Evolutionary conservation across 1,140 invertebrate species (phyloP).

Genomic region (Leptinotarsa texana): DNA sequence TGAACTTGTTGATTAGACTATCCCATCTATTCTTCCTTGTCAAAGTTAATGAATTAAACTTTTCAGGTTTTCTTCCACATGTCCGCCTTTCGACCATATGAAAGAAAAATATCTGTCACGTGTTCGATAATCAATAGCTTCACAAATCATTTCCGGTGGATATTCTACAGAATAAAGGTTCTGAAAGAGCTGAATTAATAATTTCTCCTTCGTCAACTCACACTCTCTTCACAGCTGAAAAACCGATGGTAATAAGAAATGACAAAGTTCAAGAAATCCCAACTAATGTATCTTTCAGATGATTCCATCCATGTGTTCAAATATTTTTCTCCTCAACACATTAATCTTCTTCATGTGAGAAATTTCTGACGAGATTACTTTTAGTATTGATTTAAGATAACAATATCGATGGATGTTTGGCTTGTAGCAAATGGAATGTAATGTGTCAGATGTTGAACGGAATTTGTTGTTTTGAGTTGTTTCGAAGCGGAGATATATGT

Average conservation of each 20-base stretch:
- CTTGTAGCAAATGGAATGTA: slow-evolving; percentile 5
- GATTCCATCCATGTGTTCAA: slow-evolving; percentile 17
- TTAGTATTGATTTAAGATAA: slow-evolving; percentile 12
- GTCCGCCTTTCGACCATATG: no score
- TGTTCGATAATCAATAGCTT: no score
- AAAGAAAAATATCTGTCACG: no score
- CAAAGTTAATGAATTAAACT: no score
- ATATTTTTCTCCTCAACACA: slow-evolving; percentile 7
- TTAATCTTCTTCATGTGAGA: slow-evolving; percentile 15
- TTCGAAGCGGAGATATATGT: neutral
- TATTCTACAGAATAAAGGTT: no score
- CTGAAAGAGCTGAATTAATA: no score
- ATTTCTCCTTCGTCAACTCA: no score
- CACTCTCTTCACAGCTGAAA: no score
- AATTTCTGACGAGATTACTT: neutral
- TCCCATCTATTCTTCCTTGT: no score
- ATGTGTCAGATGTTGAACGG: neutral
- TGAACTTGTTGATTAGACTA: no score
- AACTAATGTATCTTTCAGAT: slow-evolving; percentile 11
- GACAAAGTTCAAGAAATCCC: slow-evolving; percentile 1
- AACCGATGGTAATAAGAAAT: neutral
- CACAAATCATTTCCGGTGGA: no score
- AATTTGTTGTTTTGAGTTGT: neutral
- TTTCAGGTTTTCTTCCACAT: no score
- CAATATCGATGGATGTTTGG: slow-evolving; percentile 3